phyloP scores from a whole-genome alignment of 2,797 vertebrate genomes.

The Pseudochaenichthys georgianus region DNA sequence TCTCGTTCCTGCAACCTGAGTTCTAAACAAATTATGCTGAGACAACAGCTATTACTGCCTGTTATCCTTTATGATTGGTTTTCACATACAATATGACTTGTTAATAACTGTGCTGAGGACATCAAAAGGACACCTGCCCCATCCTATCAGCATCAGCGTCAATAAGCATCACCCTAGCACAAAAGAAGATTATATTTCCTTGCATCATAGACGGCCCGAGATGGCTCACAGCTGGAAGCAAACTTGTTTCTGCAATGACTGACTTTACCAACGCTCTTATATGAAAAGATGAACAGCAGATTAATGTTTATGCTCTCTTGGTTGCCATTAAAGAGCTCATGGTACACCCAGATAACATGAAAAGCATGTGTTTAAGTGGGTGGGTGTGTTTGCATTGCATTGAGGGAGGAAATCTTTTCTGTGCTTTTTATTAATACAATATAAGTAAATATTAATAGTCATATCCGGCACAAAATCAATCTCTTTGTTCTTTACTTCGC shows the following conservation, averaged over 20 bases:
- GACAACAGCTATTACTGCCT: conserved; percentile 79
- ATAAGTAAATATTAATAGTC: too few relatives aligned
- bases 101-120: conserved; percentile 76
- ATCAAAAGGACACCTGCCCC: conserved; percentile 77
- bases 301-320: neutral
- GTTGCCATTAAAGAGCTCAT: neutral
- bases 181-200: conserved; percentile 7
- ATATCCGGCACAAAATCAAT: too few relatives aligned
- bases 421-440: too few relatives aligned
- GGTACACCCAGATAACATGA: neutral
- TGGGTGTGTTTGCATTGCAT: too few relatives aligned
- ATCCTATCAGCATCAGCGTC: conserved; percentile 74
- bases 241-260: conserved; percentile 19
- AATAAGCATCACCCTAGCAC: conserved; percentile 60
- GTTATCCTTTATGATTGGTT: conserved; percentile 79
- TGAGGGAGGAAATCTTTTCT: too few relatives aligned
- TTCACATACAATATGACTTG: conserved; percentile 73
- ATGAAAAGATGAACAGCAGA: conserved; percentile 10
- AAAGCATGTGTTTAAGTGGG: too few relatives aligned
- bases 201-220: conserved; percentile 35
- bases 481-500: too few relatives aligned
- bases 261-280: neutral
- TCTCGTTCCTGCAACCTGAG: conserved; percentile 18
- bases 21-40: conserved; percentile 71
- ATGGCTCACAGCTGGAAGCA: conserved; percentile 25